Conservation (phyloP, 2,888 invertebrate genomes). For the Deilephila elpenor region DNA sequence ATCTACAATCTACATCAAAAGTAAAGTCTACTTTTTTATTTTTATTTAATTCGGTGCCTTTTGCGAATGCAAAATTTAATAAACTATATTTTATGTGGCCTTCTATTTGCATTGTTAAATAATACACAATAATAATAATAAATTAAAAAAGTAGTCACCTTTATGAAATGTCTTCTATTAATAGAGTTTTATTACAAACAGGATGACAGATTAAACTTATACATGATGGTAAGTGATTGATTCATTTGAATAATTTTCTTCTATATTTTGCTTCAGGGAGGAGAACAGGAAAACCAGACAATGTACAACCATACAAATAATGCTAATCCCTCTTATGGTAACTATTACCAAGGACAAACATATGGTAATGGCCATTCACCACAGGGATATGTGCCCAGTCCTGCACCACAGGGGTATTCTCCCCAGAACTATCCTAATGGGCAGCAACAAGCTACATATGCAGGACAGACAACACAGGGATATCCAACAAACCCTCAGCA, state of each 20-base stretch:
- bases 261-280: slow-evolving; percentile 62
- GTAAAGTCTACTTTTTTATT: too few species aligned
- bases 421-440: slow-evolving; percentile 71
- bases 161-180: not conserved
- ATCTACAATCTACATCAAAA: too few species aligned
- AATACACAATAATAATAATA: too few species aligned
- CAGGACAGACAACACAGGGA: slow-evolving; percentile 68
- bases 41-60: too few species aligned
- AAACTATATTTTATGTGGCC: too few species aligned
- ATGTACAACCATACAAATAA: slow-evolving; percentile 78
- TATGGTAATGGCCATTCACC: slow-evolving; percentile 81
- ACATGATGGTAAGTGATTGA: not conserved
- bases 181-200: not conserved
- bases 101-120: too few species aligned
- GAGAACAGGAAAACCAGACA: slow-evolving; percentile 75
- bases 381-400: slow-evolving; percentile 71
- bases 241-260: not conserved
- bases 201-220: too few species aligned
- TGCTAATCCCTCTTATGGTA: slow-evolving; percentile 73
- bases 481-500: slow-evolving; percentile 77
- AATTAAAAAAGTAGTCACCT: too few species aligned
- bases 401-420: slow-evolving; percentile 73
- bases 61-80: too few species aligned
- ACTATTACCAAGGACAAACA: slow-evolving; percentile 77
- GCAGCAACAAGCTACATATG: slow-evolving; percentile 65